Percentiles rank a stretch among this genome's conserved stretches.
These are phyloP conservation scores for Temnothorax longispinosus DNA, from an alignment of 1,140 invertebrate species.

Conservation along the genomic window DNA sequence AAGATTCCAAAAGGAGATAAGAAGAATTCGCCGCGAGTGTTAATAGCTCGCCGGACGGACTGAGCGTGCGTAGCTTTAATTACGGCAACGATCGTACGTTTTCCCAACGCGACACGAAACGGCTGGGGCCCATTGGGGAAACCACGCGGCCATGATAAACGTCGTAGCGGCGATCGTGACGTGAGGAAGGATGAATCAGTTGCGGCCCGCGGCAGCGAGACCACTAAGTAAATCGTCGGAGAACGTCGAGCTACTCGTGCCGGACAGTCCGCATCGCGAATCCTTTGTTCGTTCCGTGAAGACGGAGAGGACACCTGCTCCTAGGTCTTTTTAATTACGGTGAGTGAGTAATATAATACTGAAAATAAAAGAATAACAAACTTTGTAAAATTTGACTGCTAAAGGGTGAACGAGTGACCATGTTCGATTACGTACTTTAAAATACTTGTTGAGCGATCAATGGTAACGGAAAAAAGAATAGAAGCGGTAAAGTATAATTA, in stretches of 20 bases:
- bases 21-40: not conserved
- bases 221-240: not conserved
- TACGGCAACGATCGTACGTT: not conserved
- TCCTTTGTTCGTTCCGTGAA: not conserved
- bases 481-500: not conserved
- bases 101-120: not conserved
- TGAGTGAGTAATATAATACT: not conserved
- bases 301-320: not conserved
- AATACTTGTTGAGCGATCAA: not conserved
- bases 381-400: not conserved
- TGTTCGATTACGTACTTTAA: not conserved
- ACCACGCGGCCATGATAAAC: slow-evolving; percentile 6
- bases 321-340: not conserved
- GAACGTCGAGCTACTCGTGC: not conserved
- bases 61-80: slow-evolving; percentile 3
- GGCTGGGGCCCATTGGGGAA: not conserved
- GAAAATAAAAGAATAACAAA: not conserved
- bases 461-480: not conserved
- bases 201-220: not conserved
- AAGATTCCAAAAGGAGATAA: not conserved
- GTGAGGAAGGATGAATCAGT: slow-evolving; percentile 39
- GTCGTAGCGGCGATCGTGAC: slow-evolving; percentile 1
- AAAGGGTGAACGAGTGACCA: not conserved
- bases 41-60: not conserved
- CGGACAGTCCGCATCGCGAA: not conserved